Base-by-base conservation (phyloP, 2,888 invertebrate genomes). In the Dryomyza anilis region DNA sequence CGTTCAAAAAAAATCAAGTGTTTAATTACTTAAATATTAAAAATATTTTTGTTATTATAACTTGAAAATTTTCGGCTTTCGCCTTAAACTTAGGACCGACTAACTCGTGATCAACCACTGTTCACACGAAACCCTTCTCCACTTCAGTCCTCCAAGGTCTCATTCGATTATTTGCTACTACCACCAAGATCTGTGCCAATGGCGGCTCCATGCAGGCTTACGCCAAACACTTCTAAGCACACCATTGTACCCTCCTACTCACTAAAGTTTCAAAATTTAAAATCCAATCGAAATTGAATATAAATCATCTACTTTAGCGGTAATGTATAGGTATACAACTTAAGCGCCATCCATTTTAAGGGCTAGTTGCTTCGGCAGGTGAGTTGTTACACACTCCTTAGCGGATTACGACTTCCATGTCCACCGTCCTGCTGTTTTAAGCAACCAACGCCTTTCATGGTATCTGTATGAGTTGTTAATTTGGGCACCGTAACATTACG, bases 321-420 rank as follows among this genome's bases (percentile, higher is more conserved):
- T 79, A 77, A 81, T 82, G 86, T 85, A 85, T 86, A 81, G 84
- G 85, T 78, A 78, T 76, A 76, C 81, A 83, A 83, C 86, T 86
- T 81, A 78, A 86, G 87, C 87, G 86, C 86, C 87, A 86, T 87
- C 86, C 86, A 87, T 87, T 87, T 88, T 87, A 86, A 87, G 87
- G 86, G 87, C 87, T 86, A 84, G 86, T 86, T 85, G 85, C 84
- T 86, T 86, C 85, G 85, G 86, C 86, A 86, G 87, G 87, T 86
- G 86, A 87, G 87, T 86, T 81, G 57, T 57, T 57, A 57, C 81
- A 81, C 82, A 85, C 83, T 86, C 83, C 83, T 85, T 84, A 86
- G 86, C 87, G 87, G 88, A 85, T 87, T 86, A 87, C 89, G 86
- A 89, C 89, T 89, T 89, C 89, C 89, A 88, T 89, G 89, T 87